A percentile compares a stretch with the other conserved stretches of the same genome.
Conservation (phyloP, 2,888 invertebrate species). For the Acleris literana region DNA sequence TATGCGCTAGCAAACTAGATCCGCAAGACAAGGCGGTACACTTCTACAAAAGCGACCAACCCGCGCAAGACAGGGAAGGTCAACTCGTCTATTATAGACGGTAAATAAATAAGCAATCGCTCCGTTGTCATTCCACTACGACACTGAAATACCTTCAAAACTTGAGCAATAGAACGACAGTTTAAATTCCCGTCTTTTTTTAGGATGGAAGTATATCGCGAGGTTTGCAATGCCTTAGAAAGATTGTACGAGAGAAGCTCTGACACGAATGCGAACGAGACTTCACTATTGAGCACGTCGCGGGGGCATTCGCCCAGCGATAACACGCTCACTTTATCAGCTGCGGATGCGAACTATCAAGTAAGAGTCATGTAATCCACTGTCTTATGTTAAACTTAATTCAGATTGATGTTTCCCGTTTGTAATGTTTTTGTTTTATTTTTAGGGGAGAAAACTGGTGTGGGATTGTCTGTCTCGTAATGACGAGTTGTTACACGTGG, state of each 20-base stretch:
- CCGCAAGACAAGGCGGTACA: constrained; percentile 94
- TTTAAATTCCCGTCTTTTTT: constrained; percentile 40
- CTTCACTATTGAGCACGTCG: constrained; percentile 57
- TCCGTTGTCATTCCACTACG: too few relatives aligned
- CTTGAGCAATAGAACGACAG: neutral
- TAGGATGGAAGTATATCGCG: constrained; percentile 95
- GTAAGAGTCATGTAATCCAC: constrained; percentile 39
- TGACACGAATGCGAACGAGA: constrained; percentile 70
- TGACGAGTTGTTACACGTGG: constrained; percentile 95
- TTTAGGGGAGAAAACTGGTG: constrained; percentile 83
- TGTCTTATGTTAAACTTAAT: neutral
- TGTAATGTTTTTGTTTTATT: constrained; percentile 29
- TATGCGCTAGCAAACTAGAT: constrained; percentile 94
- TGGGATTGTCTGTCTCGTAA: constrained; percentile 86
- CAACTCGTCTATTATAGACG: constrained; percentile 88
- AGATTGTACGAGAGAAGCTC: constrained; percentile 85
- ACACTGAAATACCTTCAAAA: too few relatives aligned
- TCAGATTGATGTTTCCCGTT: constrained; percentile 2
- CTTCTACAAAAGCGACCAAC: constrained; percentile 93
- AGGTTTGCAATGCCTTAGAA: constrained; percentile 91
- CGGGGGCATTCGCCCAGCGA: constrained; percentile 53
- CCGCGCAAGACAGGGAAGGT: constrained; percentile 92
- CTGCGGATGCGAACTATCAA: constrained; percentile 78
- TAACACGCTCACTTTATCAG: constrained; percentile 62
- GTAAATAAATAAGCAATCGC: constrained; percentile 50